Conservation (phyloP, 2,888 invertebrate species). For the Lasius platythorax region DNA sequence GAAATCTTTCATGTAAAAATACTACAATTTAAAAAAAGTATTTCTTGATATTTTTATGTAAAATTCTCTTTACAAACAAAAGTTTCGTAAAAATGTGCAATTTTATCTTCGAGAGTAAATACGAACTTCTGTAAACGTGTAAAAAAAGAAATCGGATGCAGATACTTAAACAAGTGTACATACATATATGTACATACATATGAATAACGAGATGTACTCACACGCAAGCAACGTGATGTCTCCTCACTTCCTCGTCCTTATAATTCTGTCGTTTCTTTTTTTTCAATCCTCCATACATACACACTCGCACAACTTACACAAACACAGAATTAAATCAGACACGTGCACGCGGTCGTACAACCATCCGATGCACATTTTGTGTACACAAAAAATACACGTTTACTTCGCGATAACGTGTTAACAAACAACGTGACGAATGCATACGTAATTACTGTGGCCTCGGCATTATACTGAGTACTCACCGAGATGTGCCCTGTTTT, state of each 20-base stretch:
- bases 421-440: conserved; percentile 69
- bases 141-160: not conserved
- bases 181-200: conserved; percentile 28
- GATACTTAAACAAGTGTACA: conserved; percentile 35
- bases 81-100: not conserved
- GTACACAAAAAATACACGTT: conserved; percentile 29
- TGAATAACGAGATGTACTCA: conserved; percentile 22
- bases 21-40: not conserved
- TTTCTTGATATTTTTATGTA: not conserved
- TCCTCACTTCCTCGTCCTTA: conserved; percentile 6
- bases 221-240: conserved; percentile 51
- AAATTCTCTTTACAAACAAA: not conserved
- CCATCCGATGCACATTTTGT: conserved; percentile 36
- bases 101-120: not conserved
- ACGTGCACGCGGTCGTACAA: not conserved
- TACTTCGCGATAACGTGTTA: conserved; percentile 43
- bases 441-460: conserved; percentile 72
- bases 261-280: not conserved
- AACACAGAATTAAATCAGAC: conserved; percentile 21
- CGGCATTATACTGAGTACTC: conserved; percentile 83
- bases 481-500: conserved; percentile 85
- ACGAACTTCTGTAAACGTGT: not conserved
- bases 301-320: not conserved
- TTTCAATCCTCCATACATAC: not conserved
- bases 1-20: not conserved